Percentiles rank a stretch among this genome's conserved stretches.
Evolutionary conservation across 2,888 invertebrate genomes (phyloP).

Genomic region (Chouioia cunea): DNA sequence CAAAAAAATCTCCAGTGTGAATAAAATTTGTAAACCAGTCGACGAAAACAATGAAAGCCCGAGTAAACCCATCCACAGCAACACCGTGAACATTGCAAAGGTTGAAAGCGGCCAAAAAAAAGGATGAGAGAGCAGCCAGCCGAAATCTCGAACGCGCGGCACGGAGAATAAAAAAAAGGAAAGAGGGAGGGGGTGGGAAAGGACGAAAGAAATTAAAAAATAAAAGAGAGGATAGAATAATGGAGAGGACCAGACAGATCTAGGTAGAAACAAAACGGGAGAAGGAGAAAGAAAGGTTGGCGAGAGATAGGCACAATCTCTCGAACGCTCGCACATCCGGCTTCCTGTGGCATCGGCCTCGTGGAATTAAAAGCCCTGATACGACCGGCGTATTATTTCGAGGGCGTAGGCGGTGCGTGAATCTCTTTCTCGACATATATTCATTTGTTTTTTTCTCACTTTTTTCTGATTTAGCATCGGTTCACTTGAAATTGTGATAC

Average conservation of each 20-base stretch:
- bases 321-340: conserved; percentile 22
- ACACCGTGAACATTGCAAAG: too few relatives aligned
- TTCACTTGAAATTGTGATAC: conserved; percentile 34
- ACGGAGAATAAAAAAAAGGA: conserved; percentile 7
- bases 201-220: conserved; percentile 13
- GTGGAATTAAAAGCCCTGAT: conserved; percentile 41
- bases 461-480: conserved; percentile 29
- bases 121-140: conserved; percentile 25
- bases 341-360: conserved; percentile 23
- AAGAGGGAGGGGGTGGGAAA: conserved; percentile 3
- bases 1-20: too few relatives aligned
- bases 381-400: conserved; percentile 32
- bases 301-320: conserved; percentile 1
- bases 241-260: neutral
- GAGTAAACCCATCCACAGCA: too few relatives aligned
- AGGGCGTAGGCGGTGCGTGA: conserved; percentile 13
- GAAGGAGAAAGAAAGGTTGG: too few relatives aligned
- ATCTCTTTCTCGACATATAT: neutral
- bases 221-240: neutral
- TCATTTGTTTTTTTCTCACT: neutral
- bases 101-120: conserved; percentile 4
- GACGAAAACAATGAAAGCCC: too few relatives aligned
- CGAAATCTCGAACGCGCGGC: neutral
- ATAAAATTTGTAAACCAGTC: too few relatives aligned
- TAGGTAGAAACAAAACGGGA: too few relatives aligned